Evolutionary conservation across 2,888 invertebrate species (phyloP).

Genomic region (Diloba caeruleocephala): DNA sequence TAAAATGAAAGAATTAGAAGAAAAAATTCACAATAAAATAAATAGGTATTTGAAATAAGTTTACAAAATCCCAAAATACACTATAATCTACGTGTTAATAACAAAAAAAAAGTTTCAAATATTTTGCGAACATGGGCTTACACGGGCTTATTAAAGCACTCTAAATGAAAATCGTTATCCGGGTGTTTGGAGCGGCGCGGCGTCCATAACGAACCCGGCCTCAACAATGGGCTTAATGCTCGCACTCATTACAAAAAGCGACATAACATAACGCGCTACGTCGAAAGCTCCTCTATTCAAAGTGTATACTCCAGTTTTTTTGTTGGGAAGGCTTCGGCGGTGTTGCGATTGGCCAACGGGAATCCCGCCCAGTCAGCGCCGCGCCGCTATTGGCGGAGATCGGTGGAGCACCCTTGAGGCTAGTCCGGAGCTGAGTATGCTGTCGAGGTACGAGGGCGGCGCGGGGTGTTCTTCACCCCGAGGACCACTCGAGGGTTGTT

Average conservation of each 20-base stretch:
- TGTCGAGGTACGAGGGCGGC: slow-evolving; percentile 87
- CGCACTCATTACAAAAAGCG: slow-evolving; percentile 89
- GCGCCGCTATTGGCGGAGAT: slow-evolving; percentile 76
- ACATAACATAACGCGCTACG: slow-evolving; percentile 88
- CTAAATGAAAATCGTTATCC: slow-evolving; percentile 88
- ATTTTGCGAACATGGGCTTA: slow-evolving; percentile 80
- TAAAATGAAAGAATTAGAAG: background rate
- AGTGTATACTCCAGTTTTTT: slow-evolving; percentile 88
- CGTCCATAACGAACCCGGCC: slow-evolving; percentile 86
- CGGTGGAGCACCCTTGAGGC: slow-evolving; percentile 85
- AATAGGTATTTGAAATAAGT: slow-evolving; percentile 27
- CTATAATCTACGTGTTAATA: slow-evolving; percentile 29
- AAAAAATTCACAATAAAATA: slow-evolving; percentile 15
- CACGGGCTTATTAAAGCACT: slow-evolving; percentile 87
- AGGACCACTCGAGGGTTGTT: slow-evolving; percentile 89
- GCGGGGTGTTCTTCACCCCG: slow-evolving; percentile 88
- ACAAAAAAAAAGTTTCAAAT: slow-evolving; percentile 63
- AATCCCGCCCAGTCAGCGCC: slow-evolving; percentile 79
- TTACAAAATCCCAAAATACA: slow-evolving; percentile 31
- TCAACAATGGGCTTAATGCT: slow-evolving; percentile 89
- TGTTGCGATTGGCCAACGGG: slow-evolving; percentile 72
- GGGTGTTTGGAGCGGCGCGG: slow-evolving; percentile 79
- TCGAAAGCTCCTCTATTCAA: slow-evolving; percentile 88
- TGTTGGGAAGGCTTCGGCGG: slow-evolving; percentile 79
- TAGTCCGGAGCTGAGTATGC: slow-evolving; percentile 85